Percentiles rank a stretch among this genome's conserved stretches.
Conservation (phyloP, 37 sponge, comb jelly and placozoan species). For the Chondrilla cf. caribensis region DNA sequence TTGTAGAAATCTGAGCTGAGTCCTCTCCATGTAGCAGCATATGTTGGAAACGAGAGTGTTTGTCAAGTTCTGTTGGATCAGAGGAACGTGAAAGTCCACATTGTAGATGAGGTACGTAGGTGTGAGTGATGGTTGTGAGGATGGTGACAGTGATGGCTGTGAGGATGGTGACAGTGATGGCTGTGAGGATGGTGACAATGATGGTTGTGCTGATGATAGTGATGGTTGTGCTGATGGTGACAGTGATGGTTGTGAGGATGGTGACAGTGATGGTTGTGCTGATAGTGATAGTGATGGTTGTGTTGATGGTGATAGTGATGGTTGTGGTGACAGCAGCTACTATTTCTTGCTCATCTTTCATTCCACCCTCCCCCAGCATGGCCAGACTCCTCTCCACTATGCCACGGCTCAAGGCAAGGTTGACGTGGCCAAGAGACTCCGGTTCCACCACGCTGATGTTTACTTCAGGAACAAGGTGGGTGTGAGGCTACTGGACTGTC, state of each 20-base stretch:
- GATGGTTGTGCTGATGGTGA: too few species aligned
- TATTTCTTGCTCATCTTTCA: background rate
- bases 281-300: too few species aligned
- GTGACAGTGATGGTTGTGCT: too few species aligned
- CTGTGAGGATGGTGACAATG: too few species aligned
- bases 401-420: constrained; percentile 40
- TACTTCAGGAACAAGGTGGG: constrained; percentile 56
- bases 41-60: constrained; percentile 50
- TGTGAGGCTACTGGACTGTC: background rate
- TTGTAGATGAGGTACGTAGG: constrained; percentile 7
- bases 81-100: constrained; percentile 17
- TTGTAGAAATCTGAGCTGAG: constrained; percentile 34
- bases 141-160: too few species aligned
- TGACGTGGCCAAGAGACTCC: constrained; percentile 38
- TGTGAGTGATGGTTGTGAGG: background rate
- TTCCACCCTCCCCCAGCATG: constrained; percentile 13
- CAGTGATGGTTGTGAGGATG: too few species aligned
- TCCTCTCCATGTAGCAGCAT: constrained; percentile 60
- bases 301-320: background rate
- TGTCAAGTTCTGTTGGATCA: constrained; percentile 64
- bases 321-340: background rate
- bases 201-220: too few species aligned
- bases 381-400: constrained; percentile 66
- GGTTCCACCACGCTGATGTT: constrained; percentile 64
- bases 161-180: too few species aligned